Conservation (phyloP, 2,797 vertebrate species). For the Hephaestus fuliginosus region DNA sequence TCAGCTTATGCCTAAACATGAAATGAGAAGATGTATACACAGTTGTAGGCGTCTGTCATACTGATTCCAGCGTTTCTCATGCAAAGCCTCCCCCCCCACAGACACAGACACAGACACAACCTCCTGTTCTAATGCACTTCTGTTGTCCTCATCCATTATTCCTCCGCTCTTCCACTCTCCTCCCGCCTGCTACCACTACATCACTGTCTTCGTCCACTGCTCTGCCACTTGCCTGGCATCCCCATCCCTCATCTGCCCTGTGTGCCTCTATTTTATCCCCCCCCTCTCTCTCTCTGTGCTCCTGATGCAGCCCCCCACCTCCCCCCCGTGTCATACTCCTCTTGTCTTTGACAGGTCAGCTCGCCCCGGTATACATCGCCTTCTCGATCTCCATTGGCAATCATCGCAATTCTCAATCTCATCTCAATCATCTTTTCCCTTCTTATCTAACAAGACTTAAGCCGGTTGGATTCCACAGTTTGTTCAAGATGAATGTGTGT, state of each 20-base stretch:
- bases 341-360: conserved; percentile 39
- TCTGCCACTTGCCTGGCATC: conserved; percentile 76
- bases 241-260: conserved; percentile 78
- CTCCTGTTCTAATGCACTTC: conserved; percentile 86
- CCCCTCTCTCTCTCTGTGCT: conserved; percentile 26
- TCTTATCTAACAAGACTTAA: conserved; percentile 41
- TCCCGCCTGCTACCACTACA: conserved; percentile 77
- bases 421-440: neutral
- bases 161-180: conserved; percentile 66
- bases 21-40: conserved; percentile 52
- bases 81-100: conserved; percentile 14
- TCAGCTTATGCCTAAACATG: conserved; percentile 47
- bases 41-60: conserved; percentile 47
- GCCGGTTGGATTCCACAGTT: conserved; percentile 18
- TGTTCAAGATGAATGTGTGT: conserved; percentile 27
- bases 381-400: conserved; percentile 40
- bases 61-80: conserved; percentile 18
- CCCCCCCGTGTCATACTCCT: conserved; percentile 63
- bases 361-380: conserved; percentile 9
- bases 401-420: conserved; percentile 38
- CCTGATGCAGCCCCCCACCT: conserved; percentile 53
- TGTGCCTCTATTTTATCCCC: conserved; percentile 53
- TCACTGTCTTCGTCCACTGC: conserved; percentile 80
- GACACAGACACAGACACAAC: conserved; percentile 58
- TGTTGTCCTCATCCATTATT: conserved; percentile 89